phyloP scores from a whole-genome alignment of 2,797 vertebrate genomes.

The Sardinella longiceps region DNA sequence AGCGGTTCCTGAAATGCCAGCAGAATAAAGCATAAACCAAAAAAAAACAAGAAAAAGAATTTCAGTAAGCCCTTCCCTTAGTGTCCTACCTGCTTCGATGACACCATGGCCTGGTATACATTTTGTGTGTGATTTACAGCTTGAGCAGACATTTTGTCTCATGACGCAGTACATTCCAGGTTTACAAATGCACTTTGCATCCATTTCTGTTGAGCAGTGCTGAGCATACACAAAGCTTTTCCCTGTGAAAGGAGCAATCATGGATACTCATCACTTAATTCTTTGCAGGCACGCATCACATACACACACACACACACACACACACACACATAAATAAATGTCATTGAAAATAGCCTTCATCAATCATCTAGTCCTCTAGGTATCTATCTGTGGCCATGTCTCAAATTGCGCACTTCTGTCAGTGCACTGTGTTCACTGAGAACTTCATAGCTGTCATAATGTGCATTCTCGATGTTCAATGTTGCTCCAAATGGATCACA shows the following conservation, averaged over 20 bases:
- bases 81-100: constrained; percentile 56
- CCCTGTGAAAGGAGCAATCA: constrained; percentile 41
- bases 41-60: not conserved
- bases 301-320: not conserved
- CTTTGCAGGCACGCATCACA: too few species aligned
- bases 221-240: constrained; percentile 52
- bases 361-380: too few species aligned
- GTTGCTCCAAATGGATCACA: too few species aligned
- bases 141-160: constrained; percentile 25
- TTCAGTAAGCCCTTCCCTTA: not conserved
- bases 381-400: too few species aligned
- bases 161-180: constrained; percentile 57
- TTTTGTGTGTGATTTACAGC: constrained; percentile 12
- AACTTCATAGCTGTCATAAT: too few species aligned
- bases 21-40: not conserved
- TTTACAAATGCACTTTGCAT: constrained; percentile 64
- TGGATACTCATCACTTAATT: not conserved
- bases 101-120: constrained; percentile 65
- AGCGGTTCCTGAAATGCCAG: constrained; percentile 56
- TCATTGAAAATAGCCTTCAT: too few species aligned
- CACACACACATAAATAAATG: not conserved
- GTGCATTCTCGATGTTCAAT: too few species aligned
- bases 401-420: too few species aligned
- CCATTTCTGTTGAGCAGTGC: constrained; percentile 54
- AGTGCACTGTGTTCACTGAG: too few species aligned